Evolutionary conservation across 2,113 vertebrate species (phyloP).

Genomic region (Trogon melanurus): DNA sequence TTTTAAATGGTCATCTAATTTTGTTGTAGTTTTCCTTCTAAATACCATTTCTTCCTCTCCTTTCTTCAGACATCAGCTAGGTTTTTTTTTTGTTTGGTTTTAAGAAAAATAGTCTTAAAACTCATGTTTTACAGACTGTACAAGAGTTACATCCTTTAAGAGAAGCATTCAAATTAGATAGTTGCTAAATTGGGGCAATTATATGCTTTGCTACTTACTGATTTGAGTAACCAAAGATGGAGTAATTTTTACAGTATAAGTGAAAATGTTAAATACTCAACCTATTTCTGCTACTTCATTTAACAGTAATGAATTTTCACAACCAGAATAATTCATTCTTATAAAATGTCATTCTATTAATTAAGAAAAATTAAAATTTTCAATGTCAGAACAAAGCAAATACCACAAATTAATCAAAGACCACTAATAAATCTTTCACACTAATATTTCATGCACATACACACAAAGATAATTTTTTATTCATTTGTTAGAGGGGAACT

Average conservation of each 20-base stretch:
- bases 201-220: not conserved
- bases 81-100: not conserved
- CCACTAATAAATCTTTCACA: not conserved
- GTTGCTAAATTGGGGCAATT: not conserved
- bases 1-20: not conserved
- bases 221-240: not conserved
- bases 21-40: not conserved
- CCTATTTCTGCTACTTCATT: not conserved
- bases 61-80: not conserved
- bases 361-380: not conserved
- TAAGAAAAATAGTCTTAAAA: not conserved
- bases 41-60: not conserved
- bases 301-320: conserved; percentile 15
- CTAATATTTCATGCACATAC: not conserved
- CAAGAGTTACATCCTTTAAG: not conserved
- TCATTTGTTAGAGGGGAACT: not conserved
- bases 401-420: not conserved
- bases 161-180: not conserved
- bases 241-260: not conserved
- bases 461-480: not conserved
- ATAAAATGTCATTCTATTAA: conserved; percentile 8
- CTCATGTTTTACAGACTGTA: not conserved
- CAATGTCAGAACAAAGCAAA: not conserved
- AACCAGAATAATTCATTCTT: not conserved
- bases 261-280: not conserved